These are phyloP conservation scores for Aleiodes sp. DNA, from an alignment of 1,140 invertebrate genomes.

Conservation along the genomic window DNA sequence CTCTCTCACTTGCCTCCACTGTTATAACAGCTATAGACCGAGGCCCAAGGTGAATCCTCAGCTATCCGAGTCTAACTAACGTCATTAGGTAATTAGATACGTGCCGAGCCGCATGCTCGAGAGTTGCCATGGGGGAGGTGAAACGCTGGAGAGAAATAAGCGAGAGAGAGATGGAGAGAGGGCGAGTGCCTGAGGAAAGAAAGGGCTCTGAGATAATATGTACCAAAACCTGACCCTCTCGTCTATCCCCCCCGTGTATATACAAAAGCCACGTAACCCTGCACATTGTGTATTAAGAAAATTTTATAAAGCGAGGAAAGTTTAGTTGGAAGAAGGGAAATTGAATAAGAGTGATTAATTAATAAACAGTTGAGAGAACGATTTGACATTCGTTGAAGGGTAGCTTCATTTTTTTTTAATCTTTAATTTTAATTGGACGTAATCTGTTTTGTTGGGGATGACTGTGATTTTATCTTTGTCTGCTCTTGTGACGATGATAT, in stretches of 20 bases:
- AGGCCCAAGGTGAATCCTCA: slow-evolving; percentile 43
- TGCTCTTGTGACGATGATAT: no score
- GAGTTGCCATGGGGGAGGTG: slow-evolving; percentile 26
- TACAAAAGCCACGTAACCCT: background rate
- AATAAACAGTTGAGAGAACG: no score
- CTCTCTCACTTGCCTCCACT: background rate
- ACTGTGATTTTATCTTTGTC: no score
- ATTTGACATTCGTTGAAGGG: no score
- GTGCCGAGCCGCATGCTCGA: slow-evolving; percentile 39
- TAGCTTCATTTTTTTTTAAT: no score
- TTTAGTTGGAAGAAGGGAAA: no score
- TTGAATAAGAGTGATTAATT: no score
- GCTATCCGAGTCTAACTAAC: slow-evolving; percentile 49
- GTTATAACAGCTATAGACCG: background rate
- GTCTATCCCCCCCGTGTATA: no score
- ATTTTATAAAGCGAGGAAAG: background rate
- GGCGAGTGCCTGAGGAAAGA: slow-evolving; percentile 18
- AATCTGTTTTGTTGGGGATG: no score
- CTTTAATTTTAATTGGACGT: no score
- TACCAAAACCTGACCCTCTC: slow-evolving; percentile 16
- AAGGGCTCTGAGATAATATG: slow-evolving; percentile 28
- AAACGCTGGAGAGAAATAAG: no score
- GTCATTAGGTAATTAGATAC: slow-evolving; percentile 53
- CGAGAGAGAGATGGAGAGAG: background rate
- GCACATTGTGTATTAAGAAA: background rate